These are phyloP conservation scores for Zenarchopterus dispar DNA, from an alignment of 2,797 vertebrate genomes.

Conservation along the genomic window DNA sequence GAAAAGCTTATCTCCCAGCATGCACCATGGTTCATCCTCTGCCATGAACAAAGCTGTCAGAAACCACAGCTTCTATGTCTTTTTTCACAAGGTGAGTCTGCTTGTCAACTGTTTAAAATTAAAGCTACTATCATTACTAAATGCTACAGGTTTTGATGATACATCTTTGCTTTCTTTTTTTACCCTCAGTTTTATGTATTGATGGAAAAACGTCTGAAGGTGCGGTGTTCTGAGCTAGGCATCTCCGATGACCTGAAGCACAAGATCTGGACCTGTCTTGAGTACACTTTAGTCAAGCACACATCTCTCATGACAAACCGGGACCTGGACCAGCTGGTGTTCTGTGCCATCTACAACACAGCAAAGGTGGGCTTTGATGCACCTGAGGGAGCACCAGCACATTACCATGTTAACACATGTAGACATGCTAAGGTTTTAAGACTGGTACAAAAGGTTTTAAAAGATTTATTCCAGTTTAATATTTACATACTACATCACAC, in stretches of 20 bases:
- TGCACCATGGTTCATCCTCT: constrained; percentile 27
- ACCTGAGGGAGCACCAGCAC: too few relatives aligned
- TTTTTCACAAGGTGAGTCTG: constrained; percentile 85
- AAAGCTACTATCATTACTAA: too few relatives aligned
- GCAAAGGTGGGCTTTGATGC: constrained; percentile 74
- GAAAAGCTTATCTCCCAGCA: background rate
- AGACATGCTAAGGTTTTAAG: too few relatives aligned
- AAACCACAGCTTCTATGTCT: constrained; percentile 77
- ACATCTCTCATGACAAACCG: constrained; percentile 86
- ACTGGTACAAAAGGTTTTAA: too few relatives aligned
- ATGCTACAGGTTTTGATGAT: background rate
- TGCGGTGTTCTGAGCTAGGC: constrained; percentile 83
- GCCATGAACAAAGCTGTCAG: constrained; percentile 67
- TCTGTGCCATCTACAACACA: constrained; percentile 89
- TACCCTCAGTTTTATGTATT: constrained; percentile 85
- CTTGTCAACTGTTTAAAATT: background rate
- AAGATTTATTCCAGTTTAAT: too few relatives aligned
- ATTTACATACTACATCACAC: too few relatives aligned
- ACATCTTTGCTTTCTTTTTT: background rate
- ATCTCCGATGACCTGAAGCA: constrained; percentile 83
- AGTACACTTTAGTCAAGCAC: constrained; percentile 86
- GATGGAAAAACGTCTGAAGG: constrained; percentile 83
- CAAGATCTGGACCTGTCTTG: constrained; percentile 93
- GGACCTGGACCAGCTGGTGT: constrained; percentile 88
- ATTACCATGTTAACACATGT: too few relatives aligned